These are phyloP conservation scores for Gyps fulvus DNA, from an alignment of 2,113 vertebrate genomes.

Conservation along the genomic window DNA sequence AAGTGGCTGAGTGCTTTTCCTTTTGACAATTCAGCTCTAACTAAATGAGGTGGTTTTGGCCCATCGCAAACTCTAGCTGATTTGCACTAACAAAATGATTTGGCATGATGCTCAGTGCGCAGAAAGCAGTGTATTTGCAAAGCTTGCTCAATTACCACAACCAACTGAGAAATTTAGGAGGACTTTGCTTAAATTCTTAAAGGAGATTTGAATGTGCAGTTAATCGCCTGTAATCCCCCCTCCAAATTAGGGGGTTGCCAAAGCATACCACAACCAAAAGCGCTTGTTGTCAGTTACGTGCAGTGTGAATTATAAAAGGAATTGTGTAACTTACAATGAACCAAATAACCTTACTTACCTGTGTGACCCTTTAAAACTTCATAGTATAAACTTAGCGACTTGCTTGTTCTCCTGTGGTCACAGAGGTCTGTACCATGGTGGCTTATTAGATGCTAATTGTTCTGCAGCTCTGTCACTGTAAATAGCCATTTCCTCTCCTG, in stretches of 20 bases:
- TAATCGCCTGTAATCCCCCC: neutral
- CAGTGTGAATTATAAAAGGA: neutral
- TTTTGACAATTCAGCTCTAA: neutral
- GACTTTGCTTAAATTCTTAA: neutral
- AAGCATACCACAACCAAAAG: neutral
- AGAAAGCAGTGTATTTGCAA: neutral
- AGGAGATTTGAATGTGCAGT: neutral
- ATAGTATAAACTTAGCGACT: neutral
- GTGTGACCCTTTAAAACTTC: neutral
- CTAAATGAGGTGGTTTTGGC: neutral
- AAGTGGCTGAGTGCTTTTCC: neutral
- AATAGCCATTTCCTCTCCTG: neutral
- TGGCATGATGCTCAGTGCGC: rapidly evolving
- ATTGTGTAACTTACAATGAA: neutral
- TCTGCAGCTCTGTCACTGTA: neutral
- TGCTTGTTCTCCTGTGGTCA: neutral
- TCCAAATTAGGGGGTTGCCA: neutral
- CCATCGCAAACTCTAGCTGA: neutral
- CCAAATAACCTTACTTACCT: neutral
- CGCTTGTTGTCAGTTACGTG: neutral
- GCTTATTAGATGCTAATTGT: neutral
- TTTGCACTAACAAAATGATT: neutral
- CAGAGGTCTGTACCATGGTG: neutral
- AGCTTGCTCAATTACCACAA: neutral
- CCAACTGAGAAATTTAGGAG: neutral